Base-by-base conservation (phyloP, 2,113 vertebrate species). In the Formicarius rufipectus region DNA sequence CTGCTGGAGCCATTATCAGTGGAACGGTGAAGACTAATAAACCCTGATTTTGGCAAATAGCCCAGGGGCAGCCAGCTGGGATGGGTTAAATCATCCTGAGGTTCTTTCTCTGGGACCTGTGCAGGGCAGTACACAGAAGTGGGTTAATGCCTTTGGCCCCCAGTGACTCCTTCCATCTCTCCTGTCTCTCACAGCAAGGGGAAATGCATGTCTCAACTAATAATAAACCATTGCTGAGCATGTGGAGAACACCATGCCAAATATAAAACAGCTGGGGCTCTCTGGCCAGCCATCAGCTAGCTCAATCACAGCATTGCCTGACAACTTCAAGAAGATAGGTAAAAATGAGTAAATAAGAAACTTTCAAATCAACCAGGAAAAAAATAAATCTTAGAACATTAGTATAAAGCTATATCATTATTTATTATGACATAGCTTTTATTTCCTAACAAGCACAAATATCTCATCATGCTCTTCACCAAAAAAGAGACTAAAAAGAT, bases 11-110 rank as follows among this genome's bases (percentile, higher is more conserved):
- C 75, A 94, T 95, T 78, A 93, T 71, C 95, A 94, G 74, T 83
- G 92, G 92, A 95, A 94, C 0, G 1, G 52, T 77, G 52, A 7
- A 0, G 84, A 74, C 92, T 96, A 96, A 93, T 93, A 96, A 96
- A 88, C 82, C 85, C 83, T 69, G 55, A 83, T 90, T 96, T 90
- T 84, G 94, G 91, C 94, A 91, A 94, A 93, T 83, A 95, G 93
- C 92, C 93, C 55, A 80, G 31, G 75, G 82, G 63, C 63, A 94
- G 90, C 63, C 93, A 96, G 75, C 83, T 83, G 90, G 64, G 84
- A 77, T 67, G 47, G 82, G 75, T 77, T 91, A 90, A 96, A 87
- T 64, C 6, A 3, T 67, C 84, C 50, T 35, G 47, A 93, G 59
- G 67, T 77, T 63, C 78, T 93, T 91, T 85, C 60, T n/a, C 47